Conservation (phyloP, 2,113 vertebrate genomes). For the Greenwoodochromis staneri region DNA sequence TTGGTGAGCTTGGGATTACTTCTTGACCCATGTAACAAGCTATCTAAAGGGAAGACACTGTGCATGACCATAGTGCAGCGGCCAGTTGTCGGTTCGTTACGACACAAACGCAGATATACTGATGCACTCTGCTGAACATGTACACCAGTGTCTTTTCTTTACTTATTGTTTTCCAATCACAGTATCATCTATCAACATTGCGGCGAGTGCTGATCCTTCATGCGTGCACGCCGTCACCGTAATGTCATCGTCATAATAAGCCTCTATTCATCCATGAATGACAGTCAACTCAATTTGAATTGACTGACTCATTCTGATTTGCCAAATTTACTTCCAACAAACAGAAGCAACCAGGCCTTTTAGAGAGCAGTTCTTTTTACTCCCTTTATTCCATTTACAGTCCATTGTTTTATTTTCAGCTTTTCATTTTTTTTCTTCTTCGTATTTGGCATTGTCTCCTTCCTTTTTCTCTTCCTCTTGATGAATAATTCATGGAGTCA, state of each 20-base stretch:
- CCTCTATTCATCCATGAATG: constrained; percentile 53
- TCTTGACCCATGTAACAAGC: not conserved
- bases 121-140: not conserved
- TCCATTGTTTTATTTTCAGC: constrained; percentile 51
- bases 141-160: not conserved
- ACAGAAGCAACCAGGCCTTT: constrained; percentile 3
- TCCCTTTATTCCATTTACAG: constrained; percentile 21
- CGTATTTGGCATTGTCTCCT: not conserved
- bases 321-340: constrained; percentile 34
- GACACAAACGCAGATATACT: not conserved
- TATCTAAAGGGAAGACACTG: not conserved
- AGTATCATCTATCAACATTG: constrained; percentile 31
- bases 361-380: constrained; percentile 7
- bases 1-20: not conserved
- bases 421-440: not conserved
- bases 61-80: not conserved
- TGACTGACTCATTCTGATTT: constrained; percentile 51
- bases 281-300: constrained; percentile 48
- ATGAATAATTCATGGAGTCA: constrained; percentile 67
- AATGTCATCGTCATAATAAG: constrained; percentile 49
- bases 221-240: constrained; percentile 9
- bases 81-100: not conserved
- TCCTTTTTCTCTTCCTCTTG: constrained; percentile 23
- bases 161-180: constrained; percentile 31
- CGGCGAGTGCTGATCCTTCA: constrained; percentile 34